A percentile compares a stretch with the other conserved stretches of the same genome.
Evolutionary conservation across 2,797 vertebrate species (phyloP).

Genomic region (Jordanella pulchra): DNA sequence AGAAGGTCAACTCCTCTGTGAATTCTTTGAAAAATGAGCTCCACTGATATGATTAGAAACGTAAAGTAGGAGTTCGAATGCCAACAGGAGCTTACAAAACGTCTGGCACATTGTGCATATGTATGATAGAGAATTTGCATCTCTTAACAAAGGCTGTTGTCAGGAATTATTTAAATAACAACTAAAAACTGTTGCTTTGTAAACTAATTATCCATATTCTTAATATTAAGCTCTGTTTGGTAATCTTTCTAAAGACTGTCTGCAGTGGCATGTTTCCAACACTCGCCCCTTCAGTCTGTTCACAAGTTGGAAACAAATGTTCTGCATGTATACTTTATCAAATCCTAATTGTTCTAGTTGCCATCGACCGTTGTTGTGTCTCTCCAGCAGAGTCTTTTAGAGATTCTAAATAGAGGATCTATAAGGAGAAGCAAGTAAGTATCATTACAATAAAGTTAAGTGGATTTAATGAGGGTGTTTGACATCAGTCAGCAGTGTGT

Average conservation of each 20-base stretch:
- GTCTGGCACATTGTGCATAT: constrained; percentile 27
- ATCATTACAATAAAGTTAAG: constrained; percentile 4
- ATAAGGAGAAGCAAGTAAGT: background rate
- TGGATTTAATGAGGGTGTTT: constrained; percentile 9
- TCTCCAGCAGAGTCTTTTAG: constrained; percentile 17
- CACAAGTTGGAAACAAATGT: constrained; percentile 31
- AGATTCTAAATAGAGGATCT: constrained; percentile 22
- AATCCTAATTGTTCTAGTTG: constrained; percentile 29
- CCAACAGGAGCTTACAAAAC: constrained; percentile 28
- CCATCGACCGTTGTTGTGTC: constrained; percentile 12
- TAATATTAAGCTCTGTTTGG: constrained; percentile 53
- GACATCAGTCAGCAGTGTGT: background rate
- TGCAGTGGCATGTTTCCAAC: constrained; percentile 36
- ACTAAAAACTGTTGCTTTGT: constrained; percentile 45
- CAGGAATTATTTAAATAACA: constrained; percentile 66
- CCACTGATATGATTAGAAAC: constrained; percentile 27
- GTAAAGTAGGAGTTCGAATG: constrained; percentile 40
- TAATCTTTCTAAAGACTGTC: constrained; percentile 58
- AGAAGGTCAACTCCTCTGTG: constrained; percentile 28
- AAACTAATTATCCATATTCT: constrained; percentile 64
- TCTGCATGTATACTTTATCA: constrained; percentile 32
- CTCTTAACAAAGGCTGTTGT: constrained; percentile 61
- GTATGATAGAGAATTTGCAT: constrained; percentile 62
- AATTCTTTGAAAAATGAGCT: constrained; percentile 46
- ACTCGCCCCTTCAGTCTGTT: constrained; percentile 42